A percentile compares a stretch with the other conserved stretches of the same genome.
These are phyloP conservation scores for Stenchaetothrips biformis DNA, from an alignment of 2,888 invertebrate genomes.

Conservation along the genomic window DNA sequence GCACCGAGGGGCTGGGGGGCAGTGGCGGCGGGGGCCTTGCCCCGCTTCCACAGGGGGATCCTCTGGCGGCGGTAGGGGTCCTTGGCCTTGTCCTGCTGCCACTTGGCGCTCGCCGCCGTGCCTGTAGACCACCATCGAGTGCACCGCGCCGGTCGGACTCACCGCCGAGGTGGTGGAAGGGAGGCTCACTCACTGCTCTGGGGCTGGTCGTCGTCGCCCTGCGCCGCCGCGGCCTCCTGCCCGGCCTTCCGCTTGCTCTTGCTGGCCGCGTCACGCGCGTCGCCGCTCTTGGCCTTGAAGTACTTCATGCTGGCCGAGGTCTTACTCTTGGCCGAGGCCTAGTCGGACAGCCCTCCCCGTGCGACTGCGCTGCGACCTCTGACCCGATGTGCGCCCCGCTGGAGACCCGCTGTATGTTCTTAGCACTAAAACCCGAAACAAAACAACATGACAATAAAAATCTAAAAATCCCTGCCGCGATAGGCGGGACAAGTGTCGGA, in stretches of 20 bases:
- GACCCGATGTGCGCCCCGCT: no score
- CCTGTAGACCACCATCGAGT: neutral
- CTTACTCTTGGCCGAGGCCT: no score
- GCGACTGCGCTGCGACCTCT: no score
- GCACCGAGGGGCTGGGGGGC: neutral
- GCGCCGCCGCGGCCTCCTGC: neutral
- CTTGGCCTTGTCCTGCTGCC: slow-evolving; percentile 13
- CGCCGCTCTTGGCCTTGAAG: neutral
- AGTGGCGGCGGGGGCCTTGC: neutral
- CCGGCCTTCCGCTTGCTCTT: slow-evolving; percentile 3
- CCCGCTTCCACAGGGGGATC: neutral
- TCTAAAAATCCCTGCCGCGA: neutral
- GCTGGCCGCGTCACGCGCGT: neutral
- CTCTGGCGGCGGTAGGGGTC: slow-evolving; percentile 14
- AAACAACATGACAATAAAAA: neutral
- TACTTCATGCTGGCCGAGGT: neutral
- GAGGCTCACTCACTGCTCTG: neutral
- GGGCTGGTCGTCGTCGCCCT: neutral
- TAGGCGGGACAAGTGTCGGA: neutral
- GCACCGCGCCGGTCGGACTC: neutral
- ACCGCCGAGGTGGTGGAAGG: neutral
- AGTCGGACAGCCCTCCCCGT: no score
- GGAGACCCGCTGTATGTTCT: neutral
- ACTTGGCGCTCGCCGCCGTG: neutral
- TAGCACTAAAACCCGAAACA: neutral